Evolutionary conservation across 1,140 invertebrate genomes (phyloP), one percentile per base, ranked within the genome.

Genomic region (Bombus sibiricus): DNA sequence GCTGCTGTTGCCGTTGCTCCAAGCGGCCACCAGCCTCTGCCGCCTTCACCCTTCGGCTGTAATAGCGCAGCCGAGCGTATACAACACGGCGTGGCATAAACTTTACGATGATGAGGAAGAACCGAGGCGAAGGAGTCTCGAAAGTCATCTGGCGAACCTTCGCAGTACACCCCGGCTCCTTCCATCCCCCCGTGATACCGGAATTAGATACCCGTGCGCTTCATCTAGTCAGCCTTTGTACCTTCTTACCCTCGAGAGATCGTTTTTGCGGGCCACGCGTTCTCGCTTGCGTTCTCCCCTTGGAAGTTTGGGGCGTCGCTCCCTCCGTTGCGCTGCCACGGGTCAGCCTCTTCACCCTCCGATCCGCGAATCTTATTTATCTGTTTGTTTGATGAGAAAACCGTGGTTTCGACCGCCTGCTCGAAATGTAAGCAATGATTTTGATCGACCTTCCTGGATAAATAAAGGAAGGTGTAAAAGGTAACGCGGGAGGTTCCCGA

Each of bases 101-200:
- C 59, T 88, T 88, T 88, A 88, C 86, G 86, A 86, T 88, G 86
- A 88, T 86, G 86, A 88, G 86, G 86, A 85, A 81, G 86, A 75
- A 79, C 71, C 86, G 71, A 43, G 80, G 37, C 71, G 53, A 59
- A 37, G 66, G 85, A 86, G 85, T 73, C 74, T 77, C 47, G 73
- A 75, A 83, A 86, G 85, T 83, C 80, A 74, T 81, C 76, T 39
- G 66, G 37, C 22, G 81, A 75, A 68, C 25, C 34, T 43, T 83
- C 47, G 47, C 18, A 18, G 47, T 53, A 53, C 47, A 22, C 47
- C 18, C 47, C 18, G 47, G 22, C 62, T n/a, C 76, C 37, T 66
- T 47, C 59, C 62, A 34, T 53, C 18, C n/a, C 22, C 22, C 22
- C 62, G 64, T 43, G 83, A 81, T 85, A 81, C 71, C 59, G 78